Base-by-base conservation (phyloP, 1,140 invertebrate species). In the Aphidius ervi region DNA sequence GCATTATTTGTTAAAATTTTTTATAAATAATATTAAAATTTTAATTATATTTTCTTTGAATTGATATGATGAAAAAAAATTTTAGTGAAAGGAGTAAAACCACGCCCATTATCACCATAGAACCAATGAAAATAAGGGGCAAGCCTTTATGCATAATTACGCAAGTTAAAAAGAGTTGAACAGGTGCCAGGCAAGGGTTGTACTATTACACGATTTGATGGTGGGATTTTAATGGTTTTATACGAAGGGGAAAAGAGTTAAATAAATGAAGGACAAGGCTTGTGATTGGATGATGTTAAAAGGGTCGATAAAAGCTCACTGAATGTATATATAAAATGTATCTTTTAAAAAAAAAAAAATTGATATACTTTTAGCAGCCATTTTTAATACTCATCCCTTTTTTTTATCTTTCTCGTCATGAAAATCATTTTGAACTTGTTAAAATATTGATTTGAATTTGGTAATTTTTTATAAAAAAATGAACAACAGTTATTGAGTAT, bases 91-190 rank as follows among this genome's bases (percentile, higher is more conserved):
- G 62, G 57, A 50, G 54, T 63, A 48, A 63, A 47, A 40, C 7
- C 20, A 47, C 6, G 9, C 47, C 47, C n/a, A 16, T 31, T 20
- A 7, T 48, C 23, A 20, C 7, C 6, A 47, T 42, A 41, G 23
- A 9, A 48, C 20, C 46, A 75, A 71, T 67, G 68, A 69, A 63
- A 70, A 47, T 67, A 31, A 67, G 37, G 31, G 64, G 52, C 5
- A n/a, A 64, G 58, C 63, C 72, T 72, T 58, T 53, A 61, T 68
- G 65, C 68, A 68, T 73, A 70, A 72, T 77, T 77, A 75, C 69
- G 64, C 64, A 68, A 71, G 61, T 57, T 31, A 31, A 31, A 68
- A 67, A 64, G 65, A 65, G 56, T 67, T 62, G 45, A 65, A 53
- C 74, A 75, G 73, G 72, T 74, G 71, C 64, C n/a, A 9, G 49